Evolutionary conservation across 2,888 invertebrate genomes (phyloP).

Genomic region (Diloba caeruleocephala): DNA sequence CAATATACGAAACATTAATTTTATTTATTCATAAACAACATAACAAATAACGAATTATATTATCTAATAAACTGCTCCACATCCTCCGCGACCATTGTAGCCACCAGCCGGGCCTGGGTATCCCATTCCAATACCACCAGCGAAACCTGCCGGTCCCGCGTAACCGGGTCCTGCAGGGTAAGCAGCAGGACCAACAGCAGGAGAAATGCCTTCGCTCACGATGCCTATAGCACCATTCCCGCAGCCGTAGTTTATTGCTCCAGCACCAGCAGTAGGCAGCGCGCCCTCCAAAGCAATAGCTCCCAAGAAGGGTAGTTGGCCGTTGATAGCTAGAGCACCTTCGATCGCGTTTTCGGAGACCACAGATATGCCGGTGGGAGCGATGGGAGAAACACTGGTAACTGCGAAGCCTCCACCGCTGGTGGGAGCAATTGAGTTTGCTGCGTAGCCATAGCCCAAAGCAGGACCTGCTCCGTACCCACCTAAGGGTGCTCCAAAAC

Average conservation of each 20-base stretch:
- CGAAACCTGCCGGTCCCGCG: too few relatives aligned
- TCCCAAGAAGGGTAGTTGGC: conserved; percentile 64
- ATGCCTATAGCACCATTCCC: conserved; percentile 38
- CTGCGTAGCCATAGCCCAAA: conserved; percentile 5
- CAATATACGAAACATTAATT: too few relatives aligned
- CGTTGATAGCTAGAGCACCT: conserved; percentile 57
- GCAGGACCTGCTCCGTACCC: conserved; percentile 11
- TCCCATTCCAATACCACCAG: too few relatives aligned
- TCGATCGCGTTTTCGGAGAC: conserved; percentile 67
- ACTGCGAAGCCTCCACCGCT: conserved; percentile 54
- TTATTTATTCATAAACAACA: too few relatives aligned
- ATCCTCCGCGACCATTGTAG: too few relatives aligned
- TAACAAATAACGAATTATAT: too few relatives aligned
- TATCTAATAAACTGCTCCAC: too few relatives aligned
- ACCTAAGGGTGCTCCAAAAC: too few relatives aligned
- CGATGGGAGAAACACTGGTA: conserved; percentile 58
- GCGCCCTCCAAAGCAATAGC: conserved; percentile 62
- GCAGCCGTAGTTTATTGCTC: conserved; percentile 54
- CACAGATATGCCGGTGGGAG: conserved; percentile 63
- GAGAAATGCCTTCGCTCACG: conserved; percentile 37
- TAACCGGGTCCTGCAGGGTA: too few relatives aligned
- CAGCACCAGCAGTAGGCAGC: conserved; percentile 57
- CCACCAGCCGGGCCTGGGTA: too few relatives aligned
- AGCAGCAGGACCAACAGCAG: conserved; percentile 18
- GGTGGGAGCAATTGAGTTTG: conserved; percentile 30